These are phyloP conservation scores for Clarias macrocephalus DNA, from an alignment of 2,113 vertebrate species.

Conservation along the genomic window DNA sequence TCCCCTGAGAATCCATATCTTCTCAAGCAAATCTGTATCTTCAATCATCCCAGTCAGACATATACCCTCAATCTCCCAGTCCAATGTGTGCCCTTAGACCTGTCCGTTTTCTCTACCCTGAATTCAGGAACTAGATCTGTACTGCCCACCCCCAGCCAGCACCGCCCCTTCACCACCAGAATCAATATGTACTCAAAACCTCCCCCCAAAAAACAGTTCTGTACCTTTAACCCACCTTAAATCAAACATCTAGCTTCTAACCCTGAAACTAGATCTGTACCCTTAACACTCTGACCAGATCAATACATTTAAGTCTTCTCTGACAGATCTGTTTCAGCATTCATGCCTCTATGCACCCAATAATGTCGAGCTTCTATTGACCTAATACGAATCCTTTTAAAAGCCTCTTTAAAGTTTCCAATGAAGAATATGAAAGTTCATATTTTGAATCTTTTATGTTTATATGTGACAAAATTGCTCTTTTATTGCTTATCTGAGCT, in stretches of 20 bases:
- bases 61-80: not conserved
- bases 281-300: not conserved
- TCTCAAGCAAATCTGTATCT: not conserved
- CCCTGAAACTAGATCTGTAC: not conserved
- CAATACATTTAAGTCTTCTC: not conserved
- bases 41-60: not conserved
- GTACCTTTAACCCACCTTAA: too few relatives aligned
- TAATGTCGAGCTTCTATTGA: not conserved
- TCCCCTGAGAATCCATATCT: too few relatives aligned
- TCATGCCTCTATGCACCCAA: not conserved
- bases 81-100: not conserved
- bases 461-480: not conserved
- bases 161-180: not conserved
- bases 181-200: not conserved
- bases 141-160: not conserved
- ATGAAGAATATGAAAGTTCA: not conserved
- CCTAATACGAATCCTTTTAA: not conserved
- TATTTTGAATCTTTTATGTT: constrained; percentile 8
- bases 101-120: not conserved
- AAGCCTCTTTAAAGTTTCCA: not conserved
- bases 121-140: not conserved
- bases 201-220: not conserved
- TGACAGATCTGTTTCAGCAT: not conserved
- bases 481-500: constrained; percentile 4
- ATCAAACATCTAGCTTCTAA: too few relatives aligned